Percentiles rank a stretch among this genome's conserved stretches.
These are phyloP conservation scores for Micromesistius poutassou DNA, from an alignment of 2,797 vertebrate species.

Conservation along the genomic window DNA sequence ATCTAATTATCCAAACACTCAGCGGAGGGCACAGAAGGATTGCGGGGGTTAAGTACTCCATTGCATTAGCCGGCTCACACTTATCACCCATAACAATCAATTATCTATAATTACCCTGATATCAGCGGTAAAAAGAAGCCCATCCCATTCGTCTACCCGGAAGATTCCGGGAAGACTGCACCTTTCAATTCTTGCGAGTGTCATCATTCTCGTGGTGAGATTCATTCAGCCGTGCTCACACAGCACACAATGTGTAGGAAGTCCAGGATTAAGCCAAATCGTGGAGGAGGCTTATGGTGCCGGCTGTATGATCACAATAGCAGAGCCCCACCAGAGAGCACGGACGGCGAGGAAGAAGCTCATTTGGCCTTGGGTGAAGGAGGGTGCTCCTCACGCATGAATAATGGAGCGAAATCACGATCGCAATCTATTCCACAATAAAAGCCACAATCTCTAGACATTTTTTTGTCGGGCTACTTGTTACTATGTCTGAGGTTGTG, in stretches of 20 bases:
- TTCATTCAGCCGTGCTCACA: neutral
- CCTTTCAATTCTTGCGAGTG: neutral
- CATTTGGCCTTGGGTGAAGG: neutral
- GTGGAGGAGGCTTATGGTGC: too few species aligned
- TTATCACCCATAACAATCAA: conserved; percentile 65
- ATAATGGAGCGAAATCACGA: neutral
- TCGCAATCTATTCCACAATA: neutral
- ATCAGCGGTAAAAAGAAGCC: conserved; percentile 40
- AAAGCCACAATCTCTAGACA: neutral
- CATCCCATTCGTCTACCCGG: conserved; percentile 24
- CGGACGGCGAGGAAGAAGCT: neutral
- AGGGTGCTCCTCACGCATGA: neutral
- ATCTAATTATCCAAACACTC: conserved; percentile 69
- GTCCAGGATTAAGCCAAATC: too few species aligned
- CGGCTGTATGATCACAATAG: neutral
- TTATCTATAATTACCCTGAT: conserved; percentile 65
- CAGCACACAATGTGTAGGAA: too few species aligned
- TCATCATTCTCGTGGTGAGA: neutral
- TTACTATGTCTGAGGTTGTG: neutral
- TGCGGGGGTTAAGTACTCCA: conserved; percentile 64
- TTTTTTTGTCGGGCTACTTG: neutral
- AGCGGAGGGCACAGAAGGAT: conserved; percentile 64
- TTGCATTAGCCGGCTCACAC: conserved; percentile 70
- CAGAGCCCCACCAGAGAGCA: too few species aligned
- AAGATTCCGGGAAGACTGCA: neutral